phyloP scores from a whole-genome alignment of 2,797 vertebrate species.

The Eulemur mongoz region DNA sequence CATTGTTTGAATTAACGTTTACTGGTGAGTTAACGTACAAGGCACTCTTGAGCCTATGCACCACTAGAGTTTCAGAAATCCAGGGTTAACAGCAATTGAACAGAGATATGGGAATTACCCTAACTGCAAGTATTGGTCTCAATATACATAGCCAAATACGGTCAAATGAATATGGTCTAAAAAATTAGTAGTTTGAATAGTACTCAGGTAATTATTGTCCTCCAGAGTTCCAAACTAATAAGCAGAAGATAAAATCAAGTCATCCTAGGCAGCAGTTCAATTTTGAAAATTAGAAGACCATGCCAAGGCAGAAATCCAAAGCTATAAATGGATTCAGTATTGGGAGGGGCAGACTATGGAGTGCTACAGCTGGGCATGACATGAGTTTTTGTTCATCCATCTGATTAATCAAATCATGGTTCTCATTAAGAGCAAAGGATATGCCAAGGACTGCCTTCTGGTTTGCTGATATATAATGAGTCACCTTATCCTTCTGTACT shows the following conservation, averaged over 20 bases:
- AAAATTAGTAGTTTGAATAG: slow-evolving; percentile 40
- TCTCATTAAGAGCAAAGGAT: slow-evolving; percentile 52
- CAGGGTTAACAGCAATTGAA: not conserved
- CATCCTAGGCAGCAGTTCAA: slow-evolving; percentile 65
- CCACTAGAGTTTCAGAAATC: not conserved
- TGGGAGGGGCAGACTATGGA: not conserved
- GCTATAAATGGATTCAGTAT: slow-evolving; percentile 35
- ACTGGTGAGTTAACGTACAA: not conserved
- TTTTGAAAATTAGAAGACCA: slow-evolving; percentile 52
- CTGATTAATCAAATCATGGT: slow-evolving; percentile 63
- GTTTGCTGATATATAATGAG: not conserved
- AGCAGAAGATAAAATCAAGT: slow-evolving; percentile 56
- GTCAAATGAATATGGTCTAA: slow-evolving; percentile 36
- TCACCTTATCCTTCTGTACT: not conserved
- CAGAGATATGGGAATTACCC: not conserved
- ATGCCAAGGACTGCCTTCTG: slow-evolving; percentile 50
- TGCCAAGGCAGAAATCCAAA: slow-evolving; percentile 58
- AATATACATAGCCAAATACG: not conserved
- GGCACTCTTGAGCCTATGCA: not conserved
- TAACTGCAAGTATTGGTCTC: not conserved
- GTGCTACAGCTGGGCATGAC: not conserved
- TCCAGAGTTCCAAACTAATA: slow-evolving; percentile 61
- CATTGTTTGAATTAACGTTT: not conserved
- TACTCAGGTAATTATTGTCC: slow-evolving; percentile 52
- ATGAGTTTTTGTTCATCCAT: slow-evolving; percentile 50